phyloP scores from a whole-genome alignment of 53 echinoderm and acorn worm genomes.

The Paracentrotus lividus region DNA sequence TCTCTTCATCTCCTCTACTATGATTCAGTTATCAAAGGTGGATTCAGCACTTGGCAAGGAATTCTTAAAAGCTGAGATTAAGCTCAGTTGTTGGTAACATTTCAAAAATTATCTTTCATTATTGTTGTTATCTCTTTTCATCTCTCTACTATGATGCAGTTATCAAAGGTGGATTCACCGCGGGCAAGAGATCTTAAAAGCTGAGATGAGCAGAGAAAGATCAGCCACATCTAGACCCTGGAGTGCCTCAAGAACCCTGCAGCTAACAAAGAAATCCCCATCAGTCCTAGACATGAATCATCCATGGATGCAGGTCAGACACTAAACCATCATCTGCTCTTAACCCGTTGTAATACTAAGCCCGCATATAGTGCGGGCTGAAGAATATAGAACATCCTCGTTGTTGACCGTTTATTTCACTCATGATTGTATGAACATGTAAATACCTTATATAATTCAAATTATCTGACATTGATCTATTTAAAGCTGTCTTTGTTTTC shows the following conservation, averaged over 20 bases:
- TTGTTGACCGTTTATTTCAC: no score
- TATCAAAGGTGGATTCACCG: slow-evolving; percentile 83
- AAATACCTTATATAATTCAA: no score
- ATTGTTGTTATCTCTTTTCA: neutral
- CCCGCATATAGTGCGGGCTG: neutral
- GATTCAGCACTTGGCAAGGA: slow-evolving; percentile 87
- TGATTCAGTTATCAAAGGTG: slow-evolving; percentile 71
- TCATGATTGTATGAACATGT: no score
- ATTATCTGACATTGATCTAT: no score
- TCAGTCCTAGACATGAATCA: slow-evolving; percentile 85
- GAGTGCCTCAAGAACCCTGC: slow-evolving; percentile 93
- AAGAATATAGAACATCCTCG: neutral
- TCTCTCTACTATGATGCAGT: no score
- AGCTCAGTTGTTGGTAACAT: no score
- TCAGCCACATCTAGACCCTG: slow-evolving; percentile 91
- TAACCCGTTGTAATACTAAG: no score
- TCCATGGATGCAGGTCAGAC: slow-evolving; percentile 89
- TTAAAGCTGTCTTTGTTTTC: no score
- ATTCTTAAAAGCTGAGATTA: slow-evolving; percentile 85
- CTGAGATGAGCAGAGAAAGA: slow-evolving; percentile 82
- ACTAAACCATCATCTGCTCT: neutral
- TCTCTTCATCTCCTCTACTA: no score
- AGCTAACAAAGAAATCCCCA: slow-evolving; percentile 87
- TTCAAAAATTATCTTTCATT: no score
- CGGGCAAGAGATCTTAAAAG: slow-evolving; percentile 90